phyloP scores from a whole-genome alignment of 2,113 vertebrate genomes.

The Mastomys natalensis region DNA sequence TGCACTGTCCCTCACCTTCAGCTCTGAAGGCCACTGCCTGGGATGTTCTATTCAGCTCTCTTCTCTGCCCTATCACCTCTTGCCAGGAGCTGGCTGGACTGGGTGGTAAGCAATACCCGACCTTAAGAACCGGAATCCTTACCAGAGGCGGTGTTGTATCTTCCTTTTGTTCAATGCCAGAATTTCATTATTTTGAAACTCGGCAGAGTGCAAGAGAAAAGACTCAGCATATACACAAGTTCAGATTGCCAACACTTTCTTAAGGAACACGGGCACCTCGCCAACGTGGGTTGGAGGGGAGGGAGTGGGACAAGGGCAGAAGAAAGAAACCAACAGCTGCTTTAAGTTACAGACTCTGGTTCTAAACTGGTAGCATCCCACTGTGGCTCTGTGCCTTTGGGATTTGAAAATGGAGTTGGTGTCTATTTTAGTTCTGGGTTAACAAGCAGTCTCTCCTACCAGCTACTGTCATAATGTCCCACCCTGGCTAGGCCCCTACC shows the following conservation, averaged over 20 bases:
- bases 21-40: conserved; percentile 56
- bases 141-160: background rate
- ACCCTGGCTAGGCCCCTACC: conserved; percentile 16
- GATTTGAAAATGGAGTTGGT: conserved; percentile 64
- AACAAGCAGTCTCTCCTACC: conserved; percentile 53
- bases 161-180: background rate
- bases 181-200: conserved; percentile 2
- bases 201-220: background rate
- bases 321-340: conserved; percentile 62
- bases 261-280: conserved; percentile 32
- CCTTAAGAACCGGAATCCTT: background rate
- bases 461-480: conserved; percentile 40
- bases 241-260: conserved; percentile 40
- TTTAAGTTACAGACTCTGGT: conserved; percentile 53
- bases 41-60: background rate
- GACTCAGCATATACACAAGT: background rate
- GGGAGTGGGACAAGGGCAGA: background rate
- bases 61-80: background rate
- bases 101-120: background rate
- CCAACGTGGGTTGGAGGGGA: conserved; percentile 31
- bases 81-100: background rate
- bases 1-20: background rate
- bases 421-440: conserved; percentile 71
- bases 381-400: conserved; percentile 53
- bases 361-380: conserved; percentile 60